Base-by-base conservation (phyloP, 2,113 vertebrate genomes). In the Calyptommatus sinebrachiatus region DNA sequence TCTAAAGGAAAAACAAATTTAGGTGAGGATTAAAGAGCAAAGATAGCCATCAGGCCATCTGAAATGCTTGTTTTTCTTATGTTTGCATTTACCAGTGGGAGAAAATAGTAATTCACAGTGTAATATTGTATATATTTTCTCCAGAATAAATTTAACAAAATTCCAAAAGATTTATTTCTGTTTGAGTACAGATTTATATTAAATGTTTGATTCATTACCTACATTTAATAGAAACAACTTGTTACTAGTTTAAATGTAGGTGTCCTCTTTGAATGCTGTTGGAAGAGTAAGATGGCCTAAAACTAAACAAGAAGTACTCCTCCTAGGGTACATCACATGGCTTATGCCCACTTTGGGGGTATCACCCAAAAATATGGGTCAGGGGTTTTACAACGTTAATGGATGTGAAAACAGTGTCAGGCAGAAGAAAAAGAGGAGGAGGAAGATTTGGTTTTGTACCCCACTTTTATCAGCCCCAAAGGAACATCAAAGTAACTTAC, bases 1-100 rank as follows among this genome's bases (percentile, higher is more conserved):
- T 29, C 62, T 81, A 76, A 74, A 85, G 88, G 85, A 86, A 0
- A 75, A 45, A 65, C 29, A 83, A 31, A 75, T 83, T 29, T 65
- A 82, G 78, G 83, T 75, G 81, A 60, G 20, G 3, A 14, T 67
- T 88, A 78, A 81, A 83, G 45, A n/a, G 50, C 31, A 41, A 60
- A 57, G 53, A 31, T 35, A 31, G 61, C 31, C 45, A 79, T 26
- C n/a, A 62, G 24, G 20, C 14, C 14, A 26, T 50, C 48, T 28
- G 24, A n/a, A 57, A 9, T 20, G 7, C 31, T 60, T 29, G 28
- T 28, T 63, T 76, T 45, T 76, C 53, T 41, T 61, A 74, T 20
- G 22, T 21, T 18, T 45, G 35, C 6, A 10, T 71, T 50, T 45
- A 14, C 31, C 16, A 60, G 21, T n/a, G 10, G 41, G 22, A 48